A percentile compares a stretch with the other conserved stretches of the same genome.
These are phyloP conservation scores for Falco biarmicus DNA, from an alignment of 2,797 vertebrate species.

Conservation along the genomic window DNA sequence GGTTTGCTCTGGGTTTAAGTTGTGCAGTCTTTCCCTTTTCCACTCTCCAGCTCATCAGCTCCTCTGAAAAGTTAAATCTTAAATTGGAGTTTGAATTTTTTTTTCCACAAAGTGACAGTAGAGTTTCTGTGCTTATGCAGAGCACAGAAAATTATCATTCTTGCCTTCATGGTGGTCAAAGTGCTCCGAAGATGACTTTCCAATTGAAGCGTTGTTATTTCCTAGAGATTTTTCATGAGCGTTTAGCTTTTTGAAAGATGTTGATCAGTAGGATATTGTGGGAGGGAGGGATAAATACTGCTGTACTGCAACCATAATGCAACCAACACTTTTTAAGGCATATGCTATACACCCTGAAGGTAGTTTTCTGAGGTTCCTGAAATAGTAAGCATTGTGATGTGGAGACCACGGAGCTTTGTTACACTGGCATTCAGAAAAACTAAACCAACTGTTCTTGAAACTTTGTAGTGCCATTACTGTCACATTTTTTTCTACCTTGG, in stretches of 20 bases:
- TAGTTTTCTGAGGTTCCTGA: background rate
- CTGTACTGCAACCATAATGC: background rate
- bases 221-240: background rate
- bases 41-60: background rate
- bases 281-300: background rate
- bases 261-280: background rate
- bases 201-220: background rate
- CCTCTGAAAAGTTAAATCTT: background rate
- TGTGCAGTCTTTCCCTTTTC: background rate
- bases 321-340: background rate
- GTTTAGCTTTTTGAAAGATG: background rate
- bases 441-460: background rate
- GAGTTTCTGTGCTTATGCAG: background rate
- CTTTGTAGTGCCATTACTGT: background rate
- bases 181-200: background rate
- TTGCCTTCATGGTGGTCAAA: background rate
- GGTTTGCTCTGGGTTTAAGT: background rate
- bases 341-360: background rate
- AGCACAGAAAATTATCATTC: background rate
- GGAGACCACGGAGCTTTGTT: background rate
- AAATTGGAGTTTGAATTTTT: background rate
- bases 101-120: background rate
- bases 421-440: background rate
- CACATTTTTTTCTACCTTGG: background rate
- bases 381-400: rapidly evolving